A percentile compares a stretch with the other conserved stretches of the same genome.
These are phyloP conservation scores for Lamproptera curius DNA, from an alignment of 2,888 invertebrate species.

Conservation along the genomic window DNA sequence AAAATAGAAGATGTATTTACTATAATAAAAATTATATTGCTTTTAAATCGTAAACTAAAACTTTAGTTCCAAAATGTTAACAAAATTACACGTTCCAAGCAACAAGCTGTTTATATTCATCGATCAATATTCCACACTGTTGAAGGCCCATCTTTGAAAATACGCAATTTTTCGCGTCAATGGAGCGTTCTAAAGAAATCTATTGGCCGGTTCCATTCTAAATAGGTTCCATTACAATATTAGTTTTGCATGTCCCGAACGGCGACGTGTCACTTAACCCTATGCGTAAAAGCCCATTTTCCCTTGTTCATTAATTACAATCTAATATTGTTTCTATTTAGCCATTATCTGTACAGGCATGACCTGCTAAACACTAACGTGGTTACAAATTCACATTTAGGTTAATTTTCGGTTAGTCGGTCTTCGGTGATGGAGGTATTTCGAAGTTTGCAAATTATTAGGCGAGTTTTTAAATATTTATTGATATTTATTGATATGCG, in stretches of 20 bases:
- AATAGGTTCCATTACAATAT: conserved; percentile 44
- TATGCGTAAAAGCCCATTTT: conserved; percentile 33
- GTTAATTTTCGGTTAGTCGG: conserved; percentile 48
- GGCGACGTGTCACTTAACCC: conserved; percentile 21
- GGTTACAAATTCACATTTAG: conserved; percentile 46
- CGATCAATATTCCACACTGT: conserved; percentile 41
- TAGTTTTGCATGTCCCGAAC: conserved; percentile 31
- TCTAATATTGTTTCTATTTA: conserved; percentile 40
- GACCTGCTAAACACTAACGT: conserved; percentile 57
- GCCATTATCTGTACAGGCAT: conserved; percentile 51
- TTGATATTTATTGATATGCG: too few relatives aligned
- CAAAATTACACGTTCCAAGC: too few relatives aligned
- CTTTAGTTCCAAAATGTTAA: too few relatives aligned
- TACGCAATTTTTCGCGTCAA: conserved; percentile 68
- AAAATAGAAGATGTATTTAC: too few relatives aligned
- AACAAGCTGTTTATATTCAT: conserved; percentile 15
- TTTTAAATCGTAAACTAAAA: too few relatives aligned
- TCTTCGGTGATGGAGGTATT: conserved; percentile 26
- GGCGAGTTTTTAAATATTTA: neutral
- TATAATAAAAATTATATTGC: too few relatives aligned
- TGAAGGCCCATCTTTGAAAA: conserved; percentile 54
- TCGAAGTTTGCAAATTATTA: conserved; percentile 1
- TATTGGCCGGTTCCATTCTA: conserved; percentile 50
- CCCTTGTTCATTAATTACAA: conserved; percentile 23
- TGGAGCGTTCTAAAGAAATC: conserved; percentile 70